Base-by-base conservation (phyloP, 2,888 invertebrate species). In the Tetragnatha montana region DNA sequence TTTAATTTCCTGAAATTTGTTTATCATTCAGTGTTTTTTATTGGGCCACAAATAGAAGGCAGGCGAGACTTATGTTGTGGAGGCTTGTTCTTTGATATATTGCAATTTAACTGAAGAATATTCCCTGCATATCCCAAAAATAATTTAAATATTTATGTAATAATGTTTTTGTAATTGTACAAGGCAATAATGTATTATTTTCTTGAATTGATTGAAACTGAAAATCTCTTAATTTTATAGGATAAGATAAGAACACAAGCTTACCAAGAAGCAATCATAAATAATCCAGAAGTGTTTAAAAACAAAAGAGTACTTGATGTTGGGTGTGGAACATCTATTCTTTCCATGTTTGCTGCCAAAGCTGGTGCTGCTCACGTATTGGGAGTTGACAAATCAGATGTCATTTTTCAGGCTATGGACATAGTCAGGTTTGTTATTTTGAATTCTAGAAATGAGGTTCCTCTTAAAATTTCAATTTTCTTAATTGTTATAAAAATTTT, bases 331-430 rank as follows among this genome's bases (percentile, higher is more conserved):
- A 94, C 93, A 93, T 95, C 98, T 49, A 97, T 99, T 92, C 94
- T 99, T 49, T 97, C 98, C 1, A 94, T 98, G 92, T 97, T 98
- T 93, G 97, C 97, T 93, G 98, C 97, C 0, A 95, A 96, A 94
- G 98, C 97, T 51, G 98, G 98, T n/a, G 98, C 98, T 7, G 95
- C 95, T 88, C 96, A 96, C 93, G 98, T 94, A 70, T 92, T 93
- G 75, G 94, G 92, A 22, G 93, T 94, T 19, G 94, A 94, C 92
- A 93, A 93, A 92, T 94, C 94, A 21, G 94, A 94, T 71, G 93
- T 94, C 80, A 93, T 94, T 74, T 94, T 93, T 92, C 93, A 93
- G 88, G 94, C 94, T 6, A 94, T 94, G 92, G 94, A 94, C 88
- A 94, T 94, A 90, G 93, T 93, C 2, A 93, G 93, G 94, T 94